A percentile compares a stretch with the other conserved stretches of the same genome.
Conservation (phyloP, 2,888 invertebrate species). For the Dascillus cervinus region DNA sequence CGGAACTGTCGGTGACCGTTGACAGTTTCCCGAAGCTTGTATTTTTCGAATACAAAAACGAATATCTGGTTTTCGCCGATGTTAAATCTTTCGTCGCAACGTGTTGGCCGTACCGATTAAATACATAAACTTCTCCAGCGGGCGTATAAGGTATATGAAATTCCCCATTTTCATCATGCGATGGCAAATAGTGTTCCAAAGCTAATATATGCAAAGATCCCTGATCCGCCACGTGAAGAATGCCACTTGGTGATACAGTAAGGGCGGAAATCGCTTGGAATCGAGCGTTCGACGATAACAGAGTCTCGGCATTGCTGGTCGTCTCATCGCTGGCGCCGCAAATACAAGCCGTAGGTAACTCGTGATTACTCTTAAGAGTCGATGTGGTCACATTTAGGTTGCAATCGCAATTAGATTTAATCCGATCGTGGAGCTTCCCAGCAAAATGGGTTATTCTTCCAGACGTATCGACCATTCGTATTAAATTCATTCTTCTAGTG, state of each 20-base stretch:
- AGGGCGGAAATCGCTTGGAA: constrained; percentile 57
- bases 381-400: constrained; percentile 48
- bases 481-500: constrained; percentile 74
- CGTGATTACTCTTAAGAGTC: constrained; percentile 40
- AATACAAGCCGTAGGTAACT: constrained; percentile 33
- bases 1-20: constrained; percentile 89
- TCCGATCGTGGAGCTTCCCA: constrained; percentile 65
- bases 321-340: constrained; percentile 46
- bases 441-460: constrained; percentile 89
- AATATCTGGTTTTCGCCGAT: constrained; percentile 90
- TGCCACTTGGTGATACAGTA: constrained; percentile 92
- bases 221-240: constrained; percentile 92
- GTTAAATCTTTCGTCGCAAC: constrained; percentile 89
- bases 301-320: constrained; percentile 73
- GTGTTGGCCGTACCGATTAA: constrained; percentile 90
- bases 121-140: constrained; percentile 88
- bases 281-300: constrained; percentile 83
- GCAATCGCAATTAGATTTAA: constrained; percentile 49
- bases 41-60: constrained; percentile 94
- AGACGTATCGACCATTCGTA: constrained; percentile 78
- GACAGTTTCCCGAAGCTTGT: constrained; percentile 91
- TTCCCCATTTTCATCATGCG: constrained; percentile 81
- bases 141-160: constrained; percentile 92
- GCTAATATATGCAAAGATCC: constrained; percentile 79
- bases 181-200: constrained; percentile 78